phyloP scores from a whole-genome alignment of 2,797 vertebrate genomes.

The Pristis pectinata region DNA sequence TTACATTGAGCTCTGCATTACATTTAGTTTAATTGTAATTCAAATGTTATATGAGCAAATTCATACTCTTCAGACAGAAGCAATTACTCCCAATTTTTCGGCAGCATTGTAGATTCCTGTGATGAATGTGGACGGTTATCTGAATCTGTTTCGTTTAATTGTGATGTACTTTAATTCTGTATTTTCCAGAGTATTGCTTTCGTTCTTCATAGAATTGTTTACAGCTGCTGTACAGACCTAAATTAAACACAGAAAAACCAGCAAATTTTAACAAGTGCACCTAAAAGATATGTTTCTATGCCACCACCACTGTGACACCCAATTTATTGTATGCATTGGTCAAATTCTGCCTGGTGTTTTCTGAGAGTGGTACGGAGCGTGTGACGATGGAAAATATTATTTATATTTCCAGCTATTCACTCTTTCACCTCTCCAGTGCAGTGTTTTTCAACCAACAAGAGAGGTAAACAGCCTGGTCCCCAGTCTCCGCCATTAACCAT shows the following conservation, averaged over 20 bases:
- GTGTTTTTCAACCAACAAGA: background rate
- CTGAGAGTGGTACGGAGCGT: background rate
- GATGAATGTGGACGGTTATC: background rate
- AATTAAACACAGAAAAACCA: slow-evolving; percentile 39
- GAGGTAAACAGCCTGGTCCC: background rate
- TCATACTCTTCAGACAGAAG: background rate
- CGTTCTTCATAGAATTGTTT: slow-evolving; percentile 56
- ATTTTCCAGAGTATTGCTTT: slow-evolving; percentile 46
- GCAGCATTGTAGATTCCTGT: background rate
- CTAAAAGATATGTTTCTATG: background rate
- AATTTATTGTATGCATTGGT: background rate
- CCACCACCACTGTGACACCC: background rate
- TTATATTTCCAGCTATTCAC: background rate
- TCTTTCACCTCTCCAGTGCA: background rate
- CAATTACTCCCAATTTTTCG: background rate
- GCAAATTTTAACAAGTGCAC: background rate
- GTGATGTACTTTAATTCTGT: slow-evolving; percentile 52
- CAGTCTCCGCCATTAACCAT: background rate
- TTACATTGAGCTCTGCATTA: background rate
- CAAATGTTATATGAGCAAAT: background rate
- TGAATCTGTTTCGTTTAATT: slow-evolving; percentile 44
- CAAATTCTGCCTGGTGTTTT: background rate
- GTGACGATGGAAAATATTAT: background rate
- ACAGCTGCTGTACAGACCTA: slow-evolving; percentile 61
- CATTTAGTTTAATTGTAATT: background rate